These are phyloP conservation scores for Pogonus chalceus DNA, from an alignment of 1,140 invertebrate genomes.

Conservation along the genomic window DNA sequence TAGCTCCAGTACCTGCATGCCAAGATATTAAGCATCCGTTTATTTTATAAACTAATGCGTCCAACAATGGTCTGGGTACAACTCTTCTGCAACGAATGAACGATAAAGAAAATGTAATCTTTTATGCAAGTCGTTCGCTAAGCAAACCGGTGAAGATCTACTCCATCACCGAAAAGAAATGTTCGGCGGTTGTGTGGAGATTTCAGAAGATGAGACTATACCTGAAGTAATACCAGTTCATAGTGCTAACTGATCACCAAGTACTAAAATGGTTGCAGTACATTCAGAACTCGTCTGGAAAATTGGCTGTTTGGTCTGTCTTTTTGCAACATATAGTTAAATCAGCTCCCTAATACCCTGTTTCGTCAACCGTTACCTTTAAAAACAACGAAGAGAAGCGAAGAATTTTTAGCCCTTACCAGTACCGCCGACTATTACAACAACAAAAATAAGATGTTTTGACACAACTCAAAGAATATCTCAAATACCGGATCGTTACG, in stretches of 20 bases:
- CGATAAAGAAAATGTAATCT: constrained; percentile 32
- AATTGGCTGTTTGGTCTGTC: too few species aligned
- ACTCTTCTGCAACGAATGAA: constrained; percentile 28
- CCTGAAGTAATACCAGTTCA: constrained; percentile 31
- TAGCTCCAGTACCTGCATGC: constrained; percentile 16
- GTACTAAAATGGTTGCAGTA: too few species aligned
- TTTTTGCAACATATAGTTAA: too few species aligned
- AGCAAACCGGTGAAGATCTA: constrained; percentile 29
- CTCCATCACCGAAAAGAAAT: constrained; percentile 33
- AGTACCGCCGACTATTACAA: too few species aligned
- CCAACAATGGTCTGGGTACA: constrained; percentile 27
- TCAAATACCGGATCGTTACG: too few species aligned
- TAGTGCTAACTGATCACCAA: constrained; percentile 35
- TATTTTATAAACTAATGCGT: constrained; percentile 24
- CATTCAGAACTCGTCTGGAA: too few species aligned
- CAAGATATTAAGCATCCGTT: constrained; percentile 24
- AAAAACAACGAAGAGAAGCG: too few species aligned
- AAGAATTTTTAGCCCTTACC: too few species aligned
- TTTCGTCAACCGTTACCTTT: too few species aligned
- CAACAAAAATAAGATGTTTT: too few species aligned
- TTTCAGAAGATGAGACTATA: constrained; percentile 31
- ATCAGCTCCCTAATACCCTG: too few species aligned
- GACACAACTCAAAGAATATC: too few species aligned
- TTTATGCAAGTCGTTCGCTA: constrained; percentile 34
- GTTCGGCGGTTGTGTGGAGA: constrained; percentile 32